Conservation (phyloP, 2,888 invertebrate species). For the Nasonia oneida region DNA sequence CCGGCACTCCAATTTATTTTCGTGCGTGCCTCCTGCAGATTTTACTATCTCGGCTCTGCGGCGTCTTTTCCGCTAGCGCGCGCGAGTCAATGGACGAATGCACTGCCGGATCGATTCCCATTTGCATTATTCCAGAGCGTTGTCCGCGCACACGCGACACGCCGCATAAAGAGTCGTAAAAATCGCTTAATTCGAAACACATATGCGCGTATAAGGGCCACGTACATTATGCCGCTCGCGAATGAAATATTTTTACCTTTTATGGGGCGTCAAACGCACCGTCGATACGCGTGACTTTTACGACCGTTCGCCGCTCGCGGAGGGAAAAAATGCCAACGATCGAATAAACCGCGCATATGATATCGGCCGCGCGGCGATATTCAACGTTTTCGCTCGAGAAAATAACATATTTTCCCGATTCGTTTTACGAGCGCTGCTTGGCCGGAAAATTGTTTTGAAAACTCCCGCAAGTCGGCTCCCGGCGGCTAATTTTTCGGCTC, state of each 20-base stretch:
- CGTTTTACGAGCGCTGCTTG: background rate
- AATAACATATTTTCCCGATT: conserved; percentile 8
- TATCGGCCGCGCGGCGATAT: conserved; percentile 33
- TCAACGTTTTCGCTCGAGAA: conserved; percentile 27
- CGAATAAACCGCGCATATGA: conserved; percentile 31
- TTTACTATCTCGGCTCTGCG: conserved; percentile 2
- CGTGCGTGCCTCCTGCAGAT: conserved; percentile 59
- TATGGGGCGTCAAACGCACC: conserved; percentile 46
- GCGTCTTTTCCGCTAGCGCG: background rate
- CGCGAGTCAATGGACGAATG: background rate
- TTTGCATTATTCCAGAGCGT: background rate
- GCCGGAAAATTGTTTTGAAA: conserved; percentile 30
- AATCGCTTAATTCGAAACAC: conserved; percentile 38
- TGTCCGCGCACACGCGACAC: background rate
- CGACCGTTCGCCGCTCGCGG: background rate
- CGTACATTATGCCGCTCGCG: background rate
- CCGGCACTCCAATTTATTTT: conserved; percentile 66
- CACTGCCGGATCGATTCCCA: background rate
- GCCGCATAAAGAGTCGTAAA: conserved; percentile 33
- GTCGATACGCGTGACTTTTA: conserved; percentile 49
- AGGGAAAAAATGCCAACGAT: conserved; percentile 34
- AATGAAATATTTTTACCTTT: conserved; percentile 51
- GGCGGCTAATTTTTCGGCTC: background rate
- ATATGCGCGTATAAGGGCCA: background rate
- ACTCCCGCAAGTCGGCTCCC: background rate